Percentiles rank a stretch among this genome's conserved stretches.
Evolutionary conservation across 1,140 invertebrate species (phyloP).

Genomic region (Hesperophylax magnus): DNA sequence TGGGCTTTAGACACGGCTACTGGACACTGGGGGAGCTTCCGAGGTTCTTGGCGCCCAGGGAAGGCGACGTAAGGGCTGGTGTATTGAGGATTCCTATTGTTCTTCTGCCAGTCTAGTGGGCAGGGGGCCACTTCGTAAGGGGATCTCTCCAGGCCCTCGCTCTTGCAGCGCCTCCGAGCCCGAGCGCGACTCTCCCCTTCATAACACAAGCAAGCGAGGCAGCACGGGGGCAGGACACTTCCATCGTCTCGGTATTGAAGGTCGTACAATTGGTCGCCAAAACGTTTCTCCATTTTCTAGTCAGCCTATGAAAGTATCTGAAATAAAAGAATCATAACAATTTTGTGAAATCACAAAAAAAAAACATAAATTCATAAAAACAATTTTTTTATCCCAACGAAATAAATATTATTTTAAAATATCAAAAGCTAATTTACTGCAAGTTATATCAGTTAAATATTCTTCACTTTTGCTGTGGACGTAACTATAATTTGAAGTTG

Average conservation of each 20-base stretch:
- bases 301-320: constrained; percentile 34
- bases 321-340: constrained; percentile 19
- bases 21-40: constrained; percentile 38
- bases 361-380: background rate
- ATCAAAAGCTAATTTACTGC: no score
- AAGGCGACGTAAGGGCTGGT: constrained; percentile 9
- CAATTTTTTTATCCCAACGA: background rate
- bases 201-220: constrained; percentile 45
- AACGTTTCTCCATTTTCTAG: constrained; percentile 43
- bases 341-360: background rate
- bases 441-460: no score
- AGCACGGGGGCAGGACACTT: constrained; percentile 24
- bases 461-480: no score
- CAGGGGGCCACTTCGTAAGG: constrained; percentile 22
- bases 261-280: constrained; percentile 20
- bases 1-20: constrained; percentile 14
- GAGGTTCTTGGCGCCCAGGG: constrained; percentile 21
- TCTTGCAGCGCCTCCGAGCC: constrained; percentile 45
- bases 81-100: constrained; percentile 14
- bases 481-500: no score
- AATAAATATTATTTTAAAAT: no score
- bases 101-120: constrained; percentile 21
- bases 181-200: constrained; percentile 15
- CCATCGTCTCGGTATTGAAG: constrained; percentile 23
- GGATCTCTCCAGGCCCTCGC: constrained; percentile 48